phyloP scores from a whole-genome alignment of 2,797 vertebrate species.

The Vespertilio murinus region DNA sequence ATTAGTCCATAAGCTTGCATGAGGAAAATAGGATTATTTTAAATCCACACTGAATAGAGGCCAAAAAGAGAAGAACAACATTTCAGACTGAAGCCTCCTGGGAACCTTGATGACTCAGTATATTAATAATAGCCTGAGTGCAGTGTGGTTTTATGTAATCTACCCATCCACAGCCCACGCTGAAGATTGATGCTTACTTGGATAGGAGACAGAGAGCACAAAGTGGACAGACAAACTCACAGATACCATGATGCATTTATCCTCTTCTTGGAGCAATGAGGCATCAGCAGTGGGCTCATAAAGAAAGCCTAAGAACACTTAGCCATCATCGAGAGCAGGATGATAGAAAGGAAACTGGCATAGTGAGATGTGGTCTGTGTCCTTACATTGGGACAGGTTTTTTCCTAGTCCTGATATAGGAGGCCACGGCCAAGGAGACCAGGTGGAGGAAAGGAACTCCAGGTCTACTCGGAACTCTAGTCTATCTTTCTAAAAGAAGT shows the following conservation, averaged over 20 bases:
- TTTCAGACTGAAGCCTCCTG: conserved; percentile 21
- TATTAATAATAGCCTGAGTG: not conserved
- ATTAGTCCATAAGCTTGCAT: not conserved
- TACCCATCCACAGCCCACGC: not conserved
- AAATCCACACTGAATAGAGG: conserved; percentile 3
- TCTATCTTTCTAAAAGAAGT: not conserved
- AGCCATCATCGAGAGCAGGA: not conserved
- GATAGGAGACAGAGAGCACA: not conserved
- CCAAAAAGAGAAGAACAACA: conserved; percentile 40
- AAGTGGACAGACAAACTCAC: too few species aligned
- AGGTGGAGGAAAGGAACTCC: not conserved
- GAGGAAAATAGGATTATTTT: conserved; percentile 33
- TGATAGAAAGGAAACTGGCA: not conserved
- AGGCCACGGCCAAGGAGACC: not conserved
- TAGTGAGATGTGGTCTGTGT: not conserved
- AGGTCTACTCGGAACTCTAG: not conserved
- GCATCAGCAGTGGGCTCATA: not conserved
- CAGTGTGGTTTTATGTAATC: not conserved
- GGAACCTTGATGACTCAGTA: conserved; percentile 14
- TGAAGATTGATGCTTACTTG: not conserved
- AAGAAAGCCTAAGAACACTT: not conserved
- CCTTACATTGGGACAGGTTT: not conserved
- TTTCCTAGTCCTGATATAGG: not conserved
- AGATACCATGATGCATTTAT: not conserved
- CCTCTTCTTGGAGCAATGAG: not conserved